phyloP scores from a whole-genome alignment of 2,113 vertebrate species.

The Elgaria multicarinata region DNA sequence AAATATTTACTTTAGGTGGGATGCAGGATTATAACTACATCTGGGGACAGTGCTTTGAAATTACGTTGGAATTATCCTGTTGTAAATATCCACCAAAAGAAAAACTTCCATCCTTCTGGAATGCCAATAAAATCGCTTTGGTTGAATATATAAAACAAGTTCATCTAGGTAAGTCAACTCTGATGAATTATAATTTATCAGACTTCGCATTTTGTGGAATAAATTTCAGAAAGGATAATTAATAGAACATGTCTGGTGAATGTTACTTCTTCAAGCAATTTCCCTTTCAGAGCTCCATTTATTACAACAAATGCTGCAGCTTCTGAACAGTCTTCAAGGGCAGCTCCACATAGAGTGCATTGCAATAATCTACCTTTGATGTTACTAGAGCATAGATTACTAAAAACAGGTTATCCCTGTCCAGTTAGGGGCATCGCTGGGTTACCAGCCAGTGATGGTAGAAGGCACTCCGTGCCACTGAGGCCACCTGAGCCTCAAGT shows the following conservation, averaged over 20 bases:
- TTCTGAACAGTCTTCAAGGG: too few species aligned
- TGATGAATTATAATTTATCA: conserved; percentile 1
- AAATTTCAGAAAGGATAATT: not conserved
- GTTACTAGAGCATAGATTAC: too few species aligned
- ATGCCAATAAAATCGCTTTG: conserved; percentile 84
- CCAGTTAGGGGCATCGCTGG: too few species aligned
- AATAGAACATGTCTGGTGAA: not conserved
- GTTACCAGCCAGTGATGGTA: too few species aligned
- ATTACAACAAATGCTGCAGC: too few species aligned
- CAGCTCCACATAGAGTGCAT: too few species aligned
- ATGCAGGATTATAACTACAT: conserved; percentile 99
- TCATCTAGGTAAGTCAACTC: conserved; percentile 86
- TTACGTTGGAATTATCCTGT: conserved; percentile 94
- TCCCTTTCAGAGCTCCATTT: too few species aligned
- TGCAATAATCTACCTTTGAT: too few species aligned
- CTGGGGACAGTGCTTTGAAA: conserved; percentile 93
- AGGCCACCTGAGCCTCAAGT: too few species aligned
- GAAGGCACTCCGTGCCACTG: too few species aligned
- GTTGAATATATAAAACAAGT: conserved; percentile 90
- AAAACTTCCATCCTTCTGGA: conserved; percentile 85
- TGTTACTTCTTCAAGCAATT: not conserved
- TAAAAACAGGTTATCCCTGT: too few species aligned
- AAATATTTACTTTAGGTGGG: conserved; percentile 81
- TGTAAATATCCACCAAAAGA: conserved; percentile 89
- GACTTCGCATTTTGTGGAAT: conserved; percentile 14